A percentile compares a stretch with the other conserved stretches of the same genome.
Evolutionary conservation across 2,888 invertebrate species (phyloP).

Genomic region (Selenia dentaria): DNA sequence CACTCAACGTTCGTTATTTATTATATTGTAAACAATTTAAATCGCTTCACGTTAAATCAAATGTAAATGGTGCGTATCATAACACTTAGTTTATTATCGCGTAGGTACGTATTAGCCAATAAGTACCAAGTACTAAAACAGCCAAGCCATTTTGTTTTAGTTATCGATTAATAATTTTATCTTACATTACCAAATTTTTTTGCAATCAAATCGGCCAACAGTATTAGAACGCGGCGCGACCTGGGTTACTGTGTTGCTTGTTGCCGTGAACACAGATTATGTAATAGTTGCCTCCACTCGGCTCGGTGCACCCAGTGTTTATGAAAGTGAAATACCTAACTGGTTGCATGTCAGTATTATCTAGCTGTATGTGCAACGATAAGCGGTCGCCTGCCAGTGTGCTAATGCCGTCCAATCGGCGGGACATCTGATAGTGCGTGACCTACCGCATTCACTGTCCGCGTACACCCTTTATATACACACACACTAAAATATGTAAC

Average conservation of each 20-base stretch:
- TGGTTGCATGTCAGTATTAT: constrained; percentile 40
- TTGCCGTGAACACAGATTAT: constrained; percentile 11
- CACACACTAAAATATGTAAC: too few species aligned
- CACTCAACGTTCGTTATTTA: too few species aligned
- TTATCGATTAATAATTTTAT: constrained; percentile 20
- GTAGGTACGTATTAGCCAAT: constrained; percentile 1
- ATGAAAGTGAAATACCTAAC: too few species aligned
- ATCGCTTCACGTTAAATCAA: too few species aligned
- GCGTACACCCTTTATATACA: too few species aligned
- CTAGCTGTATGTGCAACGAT: constrained; percentile 35
- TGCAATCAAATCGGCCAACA: constrained; percentile 4
- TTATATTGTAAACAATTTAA: too few species aligned
- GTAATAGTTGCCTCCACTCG: too few species aligned
- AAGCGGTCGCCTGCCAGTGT: constrained; percentile 29
- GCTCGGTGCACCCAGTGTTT: constrained; percentile 13
- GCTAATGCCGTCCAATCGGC: constrained; percentile 33
- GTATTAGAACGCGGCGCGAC: constrained; percentile 26
- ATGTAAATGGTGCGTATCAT: background rate
- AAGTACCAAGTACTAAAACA: background rate
- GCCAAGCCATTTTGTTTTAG: constrained; percentile 7
- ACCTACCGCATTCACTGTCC: constrained; percentile 48
- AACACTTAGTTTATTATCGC: background rate
- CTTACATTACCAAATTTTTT: constrained; percentile 8
- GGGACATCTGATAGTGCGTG: constrained; percentile 45
- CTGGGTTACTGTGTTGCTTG: constrained; percentile 31